phyloP scores from a whole-genome alignment of 2,113 vertebrate species.

The Pao palembangensis region DNA sequence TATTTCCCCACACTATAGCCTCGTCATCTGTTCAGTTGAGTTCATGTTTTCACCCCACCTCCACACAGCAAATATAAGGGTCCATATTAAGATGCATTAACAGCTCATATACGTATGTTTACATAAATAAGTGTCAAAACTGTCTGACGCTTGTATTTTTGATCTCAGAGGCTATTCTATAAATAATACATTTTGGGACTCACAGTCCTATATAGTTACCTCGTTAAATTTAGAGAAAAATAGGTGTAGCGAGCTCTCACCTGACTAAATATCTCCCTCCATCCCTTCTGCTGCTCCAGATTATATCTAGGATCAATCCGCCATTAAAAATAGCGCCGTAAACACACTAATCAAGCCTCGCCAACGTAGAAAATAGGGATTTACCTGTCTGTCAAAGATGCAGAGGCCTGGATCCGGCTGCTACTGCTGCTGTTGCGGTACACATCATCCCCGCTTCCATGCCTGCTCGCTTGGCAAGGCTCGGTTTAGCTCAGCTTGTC shows the following conservation, averaged over 20 bases:
- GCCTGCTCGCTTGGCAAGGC: constrained; percentile 18
- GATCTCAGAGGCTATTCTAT: too few species aligned
- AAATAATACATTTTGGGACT: too few species aligned
- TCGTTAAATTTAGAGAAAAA: background rate
- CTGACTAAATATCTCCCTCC: constrained; percentile 3
- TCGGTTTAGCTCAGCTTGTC: constrained; percentile 29
- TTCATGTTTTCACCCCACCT: background rate
- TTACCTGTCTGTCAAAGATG: constrained; percentile 64
- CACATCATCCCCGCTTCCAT: constrained; percentile 32
- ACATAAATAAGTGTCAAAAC: constrained; percentile 17
- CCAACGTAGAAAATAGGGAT: constrained; percentile 6
- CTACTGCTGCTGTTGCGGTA: constrained; percentile 4
- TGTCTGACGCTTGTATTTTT: constrained; percentile 52
- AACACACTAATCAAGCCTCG: background rate
- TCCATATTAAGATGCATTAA: background rate
- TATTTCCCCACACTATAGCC: background rate
- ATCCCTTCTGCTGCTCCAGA: background rate
- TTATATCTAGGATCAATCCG: constrained; percentile 20
- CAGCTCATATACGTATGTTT: too few species aligned
- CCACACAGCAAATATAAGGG: background rate
- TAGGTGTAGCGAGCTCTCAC: constrained; percentile 25
- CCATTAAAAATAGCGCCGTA: constrained; percentile 25
- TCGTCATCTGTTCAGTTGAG: too few species aligned
- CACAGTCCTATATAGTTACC: background rate
- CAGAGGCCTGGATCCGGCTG: constrained; percentile 43